phyloP scores from a whole-genome alignment of 2,797 vertebrate species.

The Cynodonichthys magdalenae region DNA sequence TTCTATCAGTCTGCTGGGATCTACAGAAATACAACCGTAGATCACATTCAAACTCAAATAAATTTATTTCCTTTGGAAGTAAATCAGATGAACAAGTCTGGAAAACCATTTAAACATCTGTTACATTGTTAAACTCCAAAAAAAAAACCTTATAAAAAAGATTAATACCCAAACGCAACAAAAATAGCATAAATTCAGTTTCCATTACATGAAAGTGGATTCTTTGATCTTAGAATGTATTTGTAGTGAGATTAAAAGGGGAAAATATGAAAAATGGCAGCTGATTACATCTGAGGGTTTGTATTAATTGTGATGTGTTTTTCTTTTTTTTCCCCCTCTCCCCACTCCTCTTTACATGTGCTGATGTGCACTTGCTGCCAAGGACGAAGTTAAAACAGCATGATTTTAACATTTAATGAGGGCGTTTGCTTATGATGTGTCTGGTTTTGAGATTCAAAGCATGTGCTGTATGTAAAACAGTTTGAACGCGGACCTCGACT shows the following conservation, averaged over 20 bases:
- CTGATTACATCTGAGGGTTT: slow-evolving; percentile 74
- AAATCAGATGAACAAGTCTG: slow-evolving; percentile 54
- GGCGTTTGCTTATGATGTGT: slow-evolving; percentile 73
- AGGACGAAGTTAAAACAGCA: slow-evolving; percentile 79
- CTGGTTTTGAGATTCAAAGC: slow-evolving; percentile 74
- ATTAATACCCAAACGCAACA: slow-evolving; percentile 61
- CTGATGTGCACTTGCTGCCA: slow-evolving; percentile 74
- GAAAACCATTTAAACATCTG: slow-evolving; percentile 71
- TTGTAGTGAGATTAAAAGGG: slow-evolving; percentile 61
- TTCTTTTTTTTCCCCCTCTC: slow-evolving; percentile 11
- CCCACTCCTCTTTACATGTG: slow-evolving; percentile 54
- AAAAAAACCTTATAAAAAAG: slow-evolving; percentile 68
- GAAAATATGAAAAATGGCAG: slow-evolving; percentile 59
- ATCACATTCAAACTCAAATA: slow-evolving; percentile 28
- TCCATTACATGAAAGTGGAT: slow-evolving; percentile 54
- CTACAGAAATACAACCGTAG: slow-evolving; percentile 24
- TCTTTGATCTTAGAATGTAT: slow-evolving; percentile 69
- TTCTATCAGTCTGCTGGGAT: slow-evolving; percentile 24
- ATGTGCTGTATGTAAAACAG: slow-evolving; percentile 78
- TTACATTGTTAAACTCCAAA: slow-evolving; percentile 66
- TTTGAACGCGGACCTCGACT: slow-evolving; percentile 61
- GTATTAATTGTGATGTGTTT: slow-evolving; percentile 76
- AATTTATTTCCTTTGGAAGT: slow-evolving; percentile 26
- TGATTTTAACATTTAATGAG: slow-evolving; percentile 79
- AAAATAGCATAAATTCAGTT: slow-evolving; percentile 67